A percentile compares a stretch with the other conserved stretches of the same genome.
These are phyloP conservation scores for Schlechtendalia chinensis DNA, from an alignment of 1,140 invertebrate genomes.

Conservation along the genomic window DNA sequence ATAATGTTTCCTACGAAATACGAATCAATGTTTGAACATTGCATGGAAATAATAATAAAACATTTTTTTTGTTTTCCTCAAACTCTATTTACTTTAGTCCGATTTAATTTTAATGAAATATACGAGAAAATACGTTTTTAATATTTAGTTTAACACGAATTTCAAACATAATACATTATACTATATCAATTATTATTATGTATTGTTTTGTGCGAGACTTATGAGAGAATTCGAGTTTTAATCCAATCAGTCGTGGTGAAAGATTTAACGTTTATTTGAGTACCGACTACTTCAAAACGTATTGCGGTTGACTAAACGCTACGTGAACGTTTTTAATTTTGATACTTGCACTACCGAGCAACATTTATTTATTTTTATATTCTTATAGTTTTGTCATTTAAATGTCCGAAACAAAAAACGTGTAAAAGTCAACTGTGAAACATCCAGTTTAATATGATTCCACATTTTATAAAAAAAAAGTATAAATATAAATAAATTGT, in stretches of 20 bases:
- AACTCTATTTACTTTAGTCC: background rate
- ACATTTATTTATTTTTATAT: no score
- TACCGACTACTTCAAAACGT: background rate
- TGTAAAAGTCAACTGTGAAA: no score
- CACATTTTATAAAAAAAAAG: no score
- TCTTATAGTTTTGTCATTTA: no score
- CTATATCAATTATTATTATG: no score
- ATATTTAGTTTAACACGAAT: slow-evolving; percentile 1
- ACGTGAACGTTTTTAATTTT: background rate
- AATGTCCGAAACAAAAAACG: no score
- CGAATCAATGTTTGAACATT: background rate
- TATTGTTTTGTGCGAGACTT: background rate
- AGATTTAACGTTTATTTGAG: background rate
- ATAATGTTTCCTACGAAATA: no score
- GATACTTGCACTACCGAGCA: background rate
- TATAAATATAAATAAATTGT: no score
- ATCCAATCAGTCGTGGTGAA: background rate
- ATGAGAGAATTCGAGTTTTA: background rate
- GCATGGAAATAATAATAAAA: no score
- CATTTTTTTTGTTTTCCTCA: background rate
- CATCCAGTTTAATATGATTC: no score
- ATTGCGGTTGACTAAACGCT: no score
- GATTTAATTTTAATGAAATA: slow-evolving; percentile 10
- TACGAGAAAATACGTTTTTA: background rate
- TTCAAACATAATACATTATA: background rate